Evolutionary conservation across 2,113 vertebrate genomes (phyloP).

Genomic region (Brachionichthys hirsutus): DNA sequence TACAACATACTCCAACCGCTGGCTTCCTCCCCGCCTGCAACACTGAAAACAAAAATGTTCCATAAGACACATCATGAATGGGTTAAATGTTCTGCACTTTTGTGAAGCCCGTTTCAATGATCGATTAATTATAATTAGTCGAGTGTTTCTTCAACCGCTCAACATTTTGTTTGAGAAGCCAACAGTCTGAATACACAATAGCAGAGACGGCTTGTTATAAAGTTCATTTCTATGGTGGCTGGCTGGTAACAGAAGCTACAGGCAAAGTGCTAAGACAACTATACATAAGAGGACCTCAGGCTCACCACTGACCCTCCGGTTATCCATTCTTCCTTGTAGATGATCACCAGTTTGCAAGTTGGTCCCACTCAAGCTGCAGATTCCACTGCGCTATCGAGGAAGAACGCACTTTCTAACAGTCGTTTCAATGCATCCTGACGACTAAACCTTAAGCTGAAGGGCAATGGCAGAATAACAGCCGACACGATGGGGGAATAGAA

Average conservation of each 20-base stretch:
- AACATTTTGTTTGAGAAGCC: not conserved
- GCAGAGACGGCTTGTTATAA: not conserved
- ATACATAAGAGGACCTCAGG: not conserved
- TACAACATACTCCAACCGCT: not conserved
- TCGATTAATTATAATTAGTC: not conserved
- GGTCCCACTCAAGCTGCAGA: slow-evolving; percentile 2
- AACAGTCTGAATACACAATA: not conserved
- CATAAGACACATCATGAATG: not conserved
- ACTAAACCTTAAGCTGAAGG: not conserved
- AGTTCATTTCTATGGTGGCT: not conserved
- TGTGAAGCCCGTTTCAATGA: not conserved
- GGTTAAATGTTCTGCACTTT: not conserved
- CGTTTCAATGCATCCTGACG: slow-evolving; percentile 3
- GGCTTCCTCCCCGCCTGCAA: not conserved
- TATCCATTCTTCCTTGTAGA: not conserved
- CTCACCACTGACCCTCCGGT: not conserved
- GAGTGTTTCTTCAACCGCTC: not conserved
- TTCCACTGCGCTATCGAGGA: slow-evolving; percentile 16
- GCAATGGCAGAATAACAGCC: not conserved
- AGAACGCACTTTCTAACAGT: not conserved
- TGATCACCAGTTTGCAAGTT: not conserved
- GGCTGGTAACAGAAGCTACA: too few species aligned
- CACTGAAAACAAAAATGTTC: too few species aligned
- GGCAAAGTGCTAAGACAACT: not conserved
- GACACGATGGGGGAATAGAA: not conserved